A percentile compares a stretch with the other conserved stretches of the same genome.
Conservation (phyloP, 2,888 invertebrate species). For the Eupeodes latifasciatus region DNA sequence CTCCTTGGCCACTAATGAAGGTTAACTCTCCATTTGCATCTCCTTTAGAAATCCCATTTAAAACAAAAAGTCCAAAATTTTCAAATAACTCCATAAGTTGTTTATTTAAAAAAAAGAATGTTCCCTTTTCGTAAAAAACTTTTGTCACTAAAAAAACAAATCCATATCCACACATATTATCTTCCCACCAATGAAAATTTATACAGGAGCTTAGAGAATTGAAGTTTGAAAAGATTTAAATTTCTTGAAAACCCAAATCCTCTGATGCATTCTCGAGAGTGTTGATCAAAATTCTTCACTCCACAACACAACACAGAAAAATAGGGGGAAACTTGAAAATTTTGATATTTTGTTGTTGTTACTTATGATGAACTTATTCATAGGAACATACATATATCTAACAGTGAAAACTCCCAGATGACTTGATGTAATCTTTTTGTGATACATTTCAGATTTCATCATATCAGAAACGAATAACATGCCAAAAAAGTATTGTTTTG, state of each 20-base stretch:
- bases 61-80: too few relatives aligned
- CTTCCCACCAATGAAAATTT: too few relatives aligned
- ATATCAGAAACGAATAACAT: background rate
- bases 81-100: too few relatives aligned
- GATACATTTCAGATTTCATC: slow-evolving; percentile 7
- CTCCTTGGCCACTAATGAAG: too few relatives aligned
- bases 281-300: background rate
- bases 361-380: background rate
- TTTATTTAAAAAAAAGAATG: too few relatives aligned
- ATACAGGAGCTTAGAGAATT: too few relatives aligned
- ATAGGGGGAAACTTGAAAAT: background rate
- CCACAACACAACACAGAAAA: background rate
- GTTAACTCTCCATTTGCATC: too few relatives aligned
- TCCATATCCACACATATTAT: too few relatives aligned
- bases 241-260: background rate
- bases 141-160: too few relatives aligned
- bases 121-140: too few relatives aligned
- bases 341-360: background rate
- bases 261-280: background rate
- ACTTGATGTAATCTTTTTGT: slow-evolving; percentile 4
- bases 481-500: background rate
- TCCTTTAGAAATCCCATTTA: too few relatives aligned
- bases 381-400: too few relatives aligned
- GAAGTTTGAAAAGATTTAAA: background rate
- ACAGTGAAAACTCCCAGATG: background rate